These are phyloP conservation scores for Rhynchomys soricoides DNA, from an alignment of 2,113 vertebrate genomes.

Conservation along the genomic window DNA sequence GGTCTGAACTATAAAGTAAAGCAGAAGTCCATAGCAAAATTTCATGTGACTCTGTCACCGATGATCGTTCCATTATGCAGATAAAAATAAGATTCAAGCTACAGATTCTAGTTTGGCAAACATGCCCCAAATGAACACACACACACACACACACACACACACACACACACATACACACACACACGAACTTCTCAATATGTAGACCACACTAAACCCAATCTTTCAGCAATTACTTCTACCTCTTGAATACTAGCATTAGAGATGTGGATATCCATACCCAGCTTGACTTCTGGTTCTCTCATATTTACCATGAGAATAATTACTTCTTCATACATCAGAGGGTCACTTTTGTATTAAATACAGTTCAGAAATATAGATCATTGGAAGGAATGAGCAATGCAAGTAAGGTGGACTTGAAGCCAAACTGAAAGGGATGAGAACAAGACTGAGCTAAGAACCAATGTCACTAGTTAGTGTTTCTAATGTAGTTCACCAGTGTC, in stretches of 20 bases:
- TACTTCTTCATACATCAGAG: not conserved
- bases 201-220: too few species aligned
- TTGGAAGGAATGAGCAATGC: not conserved
- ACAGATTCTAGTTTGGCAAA: not conserved
- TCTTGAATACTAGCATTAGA: not conserved
- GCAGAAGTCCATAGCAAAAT: not conserved
- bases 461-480: not conserved
- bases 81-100: not conserved
- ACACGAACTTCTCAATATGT: not conserved
- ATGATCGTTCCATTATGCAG: not conserved
- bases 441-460: not conserved
- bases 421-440: not conserved
- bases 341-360: not conserved
- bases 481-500: not conserved
- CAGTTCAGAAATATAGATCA: not conserved
- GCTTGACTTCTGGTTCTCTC: not conserved
- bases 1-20: not conserved
- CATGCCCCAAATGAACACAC: too few species aligned
- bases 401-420: not conserved
- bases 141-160: too few species aligned
- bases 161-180: not conserved
- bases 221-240: not conserved
- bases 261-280: not conserved
- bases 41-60: not conserved
- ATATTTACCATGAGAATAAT: not conserved